Percentiles rank a stretch among this genome's conserved stretches.
These are phyloP conservation scores for Cabera pusaria DNA, from an alignment of 2,888 invertebrate genomes.

Conservation along the genomic window DNA sequence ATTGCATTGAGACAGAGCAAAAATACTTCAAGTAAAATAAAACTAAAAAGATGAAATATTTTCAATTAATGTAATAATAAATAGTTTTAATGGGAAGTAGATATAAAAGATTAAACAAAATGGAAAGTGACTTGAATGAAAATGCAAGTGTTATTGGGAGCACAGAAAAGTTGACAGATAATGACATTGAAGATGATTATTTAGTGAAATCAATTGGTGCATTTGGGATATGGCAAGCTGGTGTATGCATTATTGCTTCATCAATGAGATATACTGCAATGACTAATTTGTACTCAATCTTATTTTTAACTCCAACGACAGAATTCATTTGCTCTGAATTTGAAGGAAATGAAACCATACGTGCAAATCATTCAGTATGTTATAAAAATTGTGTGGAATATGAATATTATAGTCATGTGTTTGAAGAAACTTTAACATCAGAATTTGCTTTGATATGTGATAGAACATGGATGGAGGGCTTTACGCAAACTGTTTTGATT, in stretches of 20 bases:
- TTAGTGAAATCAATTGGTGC: constrained; percentile 52
- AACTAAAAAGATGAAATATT: too few relatives aligned
- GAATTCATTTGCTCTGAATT: constrained; percentile 46
- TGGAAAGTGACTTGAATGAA: constrained; percentile 29
- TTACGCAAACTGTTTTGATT: constrained; percentile 55
- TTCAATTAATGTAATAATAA: too few relatives aligned
- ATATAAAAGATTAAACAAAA: constrained; percentile 14
- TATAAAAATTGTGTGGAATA: constrained; percentile 51
- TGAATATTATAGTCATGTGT: constrained; percentile 41
- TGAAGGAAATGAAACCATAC: constrained; percentile 29
- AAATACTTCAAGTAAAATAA: too few relatives aligned
- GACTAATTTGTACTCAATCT: constrained; percentile 51
- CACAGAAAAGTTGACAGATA: constrained; percentile 24
- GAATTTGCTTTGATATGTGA: constrained; percentile 56
- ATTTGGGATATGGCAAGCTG: constrained; percentile 55
- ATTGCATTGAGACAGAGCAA: too few relatives aligned
- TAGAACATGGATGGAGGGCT: constrained; percentile 51
- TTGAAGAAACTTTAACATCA: constrained; percentile 49
- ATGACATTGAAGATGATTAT: constrained; percentile 46
- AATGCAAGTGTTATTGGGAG: constrained; percentile 18
- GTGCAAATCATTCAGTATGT: constrained; percentile 43
- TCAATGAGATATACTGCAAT: constrained; percentile 45
- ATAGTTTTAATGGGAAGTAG: constrained; percentile 4
- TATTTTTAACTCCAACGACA: constrained; percentile 50
- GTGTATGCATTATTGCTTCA: constrained; percentile 39